Evolutionary conservation across 1,140 invertebrate species (phyloP).

Genomic region (Drosophila orena): DNA sequence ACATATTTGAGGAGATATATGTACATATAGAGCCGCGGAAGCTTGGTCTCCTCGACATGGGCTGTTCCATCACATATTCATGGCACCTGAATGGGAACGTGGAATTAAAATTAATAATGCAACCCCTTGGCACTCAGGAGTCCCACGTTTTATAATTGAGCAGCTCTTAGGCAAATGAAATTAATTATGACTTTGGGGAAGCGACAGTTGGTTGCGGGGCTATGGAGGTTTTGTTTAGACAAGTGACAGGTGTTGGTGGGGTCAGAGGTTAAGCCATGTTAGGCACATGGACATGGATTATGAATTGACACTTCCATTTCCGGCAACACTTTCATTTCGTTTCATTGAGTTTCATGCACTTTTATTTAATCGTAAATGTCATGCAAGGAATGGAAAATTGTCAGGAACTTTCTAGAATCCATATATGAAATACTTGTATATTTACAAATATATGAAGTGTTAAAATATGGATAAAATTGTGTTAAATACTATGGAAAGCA

Average conservation of each 20-base stretch:
- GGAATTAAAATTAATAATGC: slow-evolving; percentile 62
- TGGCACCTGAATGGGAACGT: slow-evolving; percentile 35
- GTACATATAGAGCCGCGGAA: slow-evolving; percentile 12
- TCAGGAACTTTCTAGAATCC: no score
- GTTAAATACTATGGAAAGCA: no score
- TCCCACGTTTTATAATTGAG: slow-evolving; percentile 64
- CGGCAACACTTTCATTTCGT: not conserved
- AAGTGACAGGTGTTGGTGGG: slow-evolving; percentile 7
- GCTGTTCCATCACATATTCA: slow-evolving; percentile 41
- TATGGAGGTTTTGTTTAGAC: not conserved
- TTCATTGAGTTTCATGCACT: not conserved
- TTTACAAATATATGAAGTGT: no score
- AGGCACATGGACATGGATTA: not conserved
- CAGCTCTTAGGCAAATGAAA: slow-evolving; percentile 64
- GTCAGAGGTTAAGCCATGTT: slow-evolving; percentile 7
- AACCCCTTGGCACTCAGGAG: slow-evolving; percentile 23
- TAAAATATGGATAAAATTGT: no score
- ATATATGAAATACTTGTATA: no score
- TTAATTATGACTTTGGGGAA: slow-evolving; percentile 19
- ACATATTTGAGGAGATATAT: slow-evolving; percentile 24
- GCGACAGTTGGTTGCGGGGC: slow-evolving; percentile 24
- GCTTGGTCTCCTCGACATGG: slow-evolving; percentile 3
- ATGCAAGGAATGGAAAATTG: no score
- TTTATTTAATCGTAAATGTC: not conserved
- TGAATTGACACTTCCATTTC: slow-evolving; percentile 5